Base-by-base conservation (phyloP, 2,797 vertebrate species). In the Vipera ursinii region DNA sequence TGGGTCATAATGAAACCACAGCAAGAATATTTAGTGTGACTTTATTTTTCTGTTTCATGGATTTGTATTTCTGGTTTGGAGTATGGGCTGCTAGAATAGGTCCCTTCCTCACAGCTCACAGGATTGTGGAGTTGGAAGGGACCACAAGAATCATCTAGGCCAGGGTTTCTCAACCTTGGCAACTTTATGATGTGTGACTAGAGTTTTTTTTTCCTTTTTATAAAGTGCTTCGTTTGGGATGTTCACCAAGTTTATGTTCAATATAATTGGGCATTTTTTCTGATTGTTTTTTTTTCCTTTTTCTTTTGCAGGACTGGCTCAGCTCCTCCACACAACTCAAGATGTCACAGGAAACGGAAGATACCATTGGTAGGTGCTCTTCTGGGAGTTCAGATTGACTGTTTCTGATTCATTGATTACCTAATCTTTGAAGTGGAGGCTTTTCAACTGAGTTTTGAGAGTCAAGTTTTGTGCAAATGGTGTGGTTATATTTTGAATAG, bases 301-400 rank as follows among this genome's bases (percentile, higher is more conserved):
- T 63, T 56, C 56, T 85, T 92, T 91, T 95, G n/a, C 15, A 97
- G 96, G 94, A 93, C 4, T 92, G 87, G 60, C 90, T 94, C 5
- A 0, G 28, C 20, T 78, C 17, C 38, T 82, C 73, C 38, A 24
- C 73, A 4, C 92, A 87, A 93, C 10, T 32, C 57, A 1, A 57
- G 0, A 93, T 69, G 65, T 87, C 55, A 89, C 95, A 94, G 94
- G 93, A 82, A 85, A 96, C 94, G 94, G 97, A 97, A 60, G 96
- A 97, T 86, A 96, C 15, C 22, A 0, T 93, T 1, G 96, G 97
- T 97, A 95, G 96, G 97, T 96, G 82, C 0, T 0, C 24, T 3
- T 55, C 3, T 3, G 0, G 59, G 0, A 88, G 0, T 59, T 6
- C 22, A 56, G 51, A 22, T 13, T 12, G 1, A 0, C 6, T 51